Evolutionary conservation across 2,797 vertebrate species (phyloP).

Genomic region (Eulemur coronatus): DNA sequence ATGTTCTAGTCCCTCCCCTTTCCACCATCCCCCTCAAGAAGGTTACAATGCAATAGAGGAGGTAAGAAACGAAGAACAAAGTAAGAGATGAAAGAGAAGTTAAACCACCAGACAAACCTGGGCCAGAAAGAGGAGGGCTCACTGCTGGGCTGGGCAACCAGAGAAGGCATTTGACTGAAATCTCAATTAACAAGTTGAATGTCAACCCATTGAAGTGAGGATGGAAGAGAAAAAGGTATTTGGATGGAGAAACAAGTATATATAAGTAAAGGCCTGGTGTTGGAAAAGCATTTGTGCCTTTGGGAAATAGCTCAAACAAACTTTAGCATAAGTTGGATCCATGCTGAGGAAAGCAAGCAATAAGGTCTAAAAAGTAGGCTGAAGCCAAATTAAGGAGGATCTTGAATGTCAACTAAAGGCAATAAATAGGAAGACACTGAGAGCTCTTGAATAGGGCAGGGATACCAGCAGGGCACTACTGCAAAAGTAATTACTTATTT

Average conservation of each 20-base stretch:
- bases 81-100: neutral
- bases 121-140: neutral
- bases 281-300: neutral
- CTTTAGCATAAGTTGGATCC: neutral
- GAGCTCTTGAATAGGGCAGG: neutral
- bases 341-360: neutral
- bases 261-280: neutral
- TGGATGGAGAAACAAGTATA: neutral
- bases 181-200: neutral
- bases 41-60: neutral
- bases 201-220: neutral
- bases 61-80: neutral
- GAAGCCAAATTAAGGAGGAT: neutral
- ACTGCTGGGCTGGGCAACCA: neutral
- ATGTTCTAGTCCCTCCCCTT: neutral
- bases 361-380: neutral
- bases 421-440: neutral
- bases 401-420: neutral
- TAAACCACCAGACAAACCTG: neutral
- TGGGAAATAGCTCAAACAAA: neutral
- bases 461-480: neutral
- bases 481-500: neutral
- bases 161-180: neutral
- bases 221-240: neutral
- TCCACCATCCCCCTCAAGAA: neutral